Percentiles rank a stretch among this genome's conserved stretches.
Evolutionary conservation across 2,113 vertebrate species (phyloP).

Genomic region (Himantopus leucocephalus): DNA sequence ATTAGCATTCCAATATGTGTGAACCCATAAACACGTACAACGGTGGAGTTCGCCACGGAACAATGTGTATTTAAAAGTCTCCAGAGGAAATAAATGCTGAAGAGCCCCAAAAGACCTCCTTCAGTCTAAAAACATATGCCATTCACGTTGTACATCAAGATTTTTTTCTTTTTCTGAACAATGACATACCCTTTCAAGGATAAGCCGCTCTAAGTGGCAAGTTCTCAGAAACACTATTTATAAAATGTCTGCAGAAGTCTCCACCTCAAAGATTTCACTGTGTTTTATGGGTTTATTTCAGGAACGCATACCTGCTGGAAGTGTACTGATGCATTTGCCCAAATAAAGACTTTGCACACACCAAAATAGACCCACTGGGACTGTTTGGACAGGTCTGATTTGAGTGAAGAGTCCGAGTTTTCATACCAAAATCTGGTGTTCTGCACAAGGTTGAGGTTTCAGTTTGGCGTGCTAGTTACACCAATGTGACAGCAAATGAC

Average conservation of each 20-base stretch:
- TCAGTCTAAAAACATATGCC: neutral
- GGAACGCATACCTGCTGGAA: neutral
- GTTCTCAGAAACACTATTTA: neutral
- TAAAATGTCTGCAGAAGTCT: neutral
- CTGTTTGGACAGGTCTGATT: neutral
- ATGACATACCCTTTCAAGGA: neutral
- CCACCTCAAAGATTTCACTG: neutral
- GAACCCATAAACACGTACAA: neutral
- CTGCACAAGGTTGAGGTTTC: neutral
- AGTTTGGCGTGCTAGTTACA: neutral
- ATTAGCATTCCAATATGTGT: neutral
- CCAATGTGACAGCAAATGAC: neutral
- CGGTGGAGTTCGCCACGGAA: neutral
- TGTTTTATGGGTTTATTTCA: neutral
- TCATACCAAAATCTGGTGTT: neutral
- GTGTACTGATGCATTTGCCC: neutral
- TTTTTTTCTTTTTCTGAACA: neutral
- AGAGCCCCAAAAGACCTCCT: neutral
- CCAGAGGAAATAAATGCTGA: neutral
- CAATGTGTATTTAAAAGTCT: slow-evolving; percentile 2
- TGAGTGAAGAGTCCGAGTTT: neutral
- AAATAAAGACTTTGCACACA: neutral
- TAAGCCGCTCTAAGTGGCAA: neutral
- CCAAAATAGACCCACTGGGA: neutral
- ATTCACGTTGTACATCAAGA: neutral